Conservation (phyloP, 1,140 invertebrate genomes). For the Lepidurus apus region DNA sequence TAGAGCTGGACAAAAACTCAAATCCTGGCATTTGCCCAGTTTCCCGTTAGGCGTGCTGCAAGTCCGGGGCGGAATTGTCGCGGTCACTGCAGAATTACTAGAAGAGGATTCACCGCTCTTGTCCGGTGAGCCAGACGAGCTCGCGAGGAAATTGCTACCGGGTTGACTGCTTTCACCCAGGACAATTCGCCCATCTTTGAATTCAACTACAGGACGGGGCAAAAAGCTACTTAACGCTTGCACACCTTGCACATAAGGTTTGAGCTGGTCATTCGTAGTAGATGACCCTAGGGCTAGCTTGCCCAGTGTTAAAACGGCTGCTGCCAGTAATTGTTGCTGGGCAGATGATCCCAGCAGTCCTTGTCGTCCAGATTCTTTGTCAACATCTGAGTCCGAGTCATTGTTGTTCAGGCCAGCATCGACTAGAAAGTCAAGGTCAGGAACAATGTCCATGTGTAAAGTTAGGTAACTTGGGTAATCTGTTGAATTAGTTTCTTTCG, state of each 20-base stretch:
- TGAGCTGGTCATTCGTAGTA: neutral
- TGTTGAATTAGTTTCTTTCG: too few relatives aligned
- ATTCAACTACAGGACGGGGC: conserved; percentile 26
- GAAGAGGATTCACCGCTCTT: conserved; percentile 23
- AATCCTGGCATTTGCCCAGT: conserved; percentile 75
- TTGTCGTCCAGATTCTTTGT: conserved; percentile 1
- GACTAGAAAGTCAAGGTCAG: neutral
- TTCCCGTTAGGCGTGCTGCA: conserved; percentile 76
- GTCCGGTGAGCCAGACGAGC: neutral
- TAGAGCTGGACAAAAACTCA: conserved; percentile 80
- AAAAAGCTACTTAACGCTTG: conserved; percentile 10
- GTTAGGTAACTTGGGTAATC: neutral
- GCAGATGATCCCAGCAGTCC: neutral
- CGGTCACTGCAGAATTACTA: conserved; percentile 25
- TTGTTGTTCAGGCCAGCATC: neutral
- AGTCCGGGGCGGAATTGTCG: conserved; percentile 39
- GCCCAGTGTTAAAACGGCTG: neutral
- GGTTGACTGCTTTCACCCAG: neutral
- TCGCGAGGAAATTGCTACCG: neutral
- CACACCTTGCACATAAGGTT: neutral
- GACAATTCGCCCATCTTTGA: conserved; percentile 24
- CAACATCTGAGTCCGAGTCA: neutral
- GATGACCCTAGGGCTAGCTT: neutral
- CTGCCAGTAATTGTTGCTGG: conserved; percentile 11
- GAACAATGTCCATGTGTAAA: neutral